Percentiles rank a stretch among this genome's conserved stretches.
These are phyloP conservation scores for Peribatodes rhomboidaria DNA, from an alignment of 2,888 invertebrate genomes.

Conservation along the genomic window DNA sequence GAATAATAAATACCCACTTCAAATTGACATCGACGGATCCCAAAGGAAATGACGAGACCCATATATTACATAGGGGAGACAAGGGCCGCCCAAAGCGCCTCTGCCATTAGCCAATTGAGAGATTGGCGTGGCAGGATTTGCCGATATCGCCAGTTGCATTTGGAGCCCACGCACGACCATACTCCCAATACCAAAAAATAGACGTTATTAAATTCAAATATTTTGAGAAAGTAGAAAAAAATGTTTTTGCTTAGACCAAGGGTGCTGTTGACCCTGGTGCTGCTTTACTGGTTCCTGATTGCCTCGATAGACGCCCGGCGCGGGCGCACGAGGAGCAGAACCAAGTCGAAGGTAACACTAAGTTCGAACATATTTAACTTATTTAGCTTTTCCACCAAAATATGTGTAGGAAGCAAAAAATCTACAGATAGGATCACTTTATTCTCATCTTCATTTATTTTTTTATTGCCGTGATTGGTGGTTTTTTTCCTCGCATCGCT, in stretches of 20 bases:
- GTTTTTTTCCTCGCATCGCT: too few species aligned
- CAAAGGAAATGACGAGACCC: conserved; percentile 74
- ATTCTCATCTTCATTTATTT: too few species aligned
- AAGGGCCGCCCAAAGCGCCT: conserved; percentile 76
- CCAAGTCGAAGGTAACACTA: conserved; percentile 89
- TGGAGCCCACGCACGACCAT: conserved; percentile 59
- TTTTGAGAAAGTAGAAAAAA: conserved; percentile 35
- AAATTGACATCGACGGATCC: conserved; percentile 61
- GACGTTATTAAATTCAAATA: too few species aligned
- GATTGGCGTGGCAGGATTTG: conserved; percentile 72
- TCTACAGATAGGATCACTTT: too few species aligned
- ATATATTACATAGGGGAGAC: conserved; percentile 75
- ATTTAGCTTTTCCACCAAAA: background rate
- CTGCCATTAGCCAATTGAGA: conserved; percentile 81
- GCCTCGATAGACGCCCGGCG: conserved; percentile 85
- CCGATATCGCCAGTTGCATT: conserved; percentile 65
- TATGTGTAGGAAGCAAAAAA: too few species aligned
- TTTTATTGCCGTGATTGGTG: too few species aligned
- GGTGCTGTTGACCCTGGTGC: conserved; percentile 57
- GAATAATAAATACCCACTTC: conserved; percentile 47
- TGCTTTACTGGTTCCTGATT: conserved; percentile 61
- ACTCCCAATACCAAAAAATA: too few species aligned
- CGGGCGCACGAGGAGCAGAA: conserved; percentile 90
- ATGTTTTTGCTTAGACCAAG: conserved; percentile 66
- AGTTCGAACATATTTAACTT: background rate